A percentile compares a stretch with the other conserved stretches of the same genome.
Conservation (phyloP, 2,888 invertebrate species). For the Listrodromus nycthemerus region DNA sequence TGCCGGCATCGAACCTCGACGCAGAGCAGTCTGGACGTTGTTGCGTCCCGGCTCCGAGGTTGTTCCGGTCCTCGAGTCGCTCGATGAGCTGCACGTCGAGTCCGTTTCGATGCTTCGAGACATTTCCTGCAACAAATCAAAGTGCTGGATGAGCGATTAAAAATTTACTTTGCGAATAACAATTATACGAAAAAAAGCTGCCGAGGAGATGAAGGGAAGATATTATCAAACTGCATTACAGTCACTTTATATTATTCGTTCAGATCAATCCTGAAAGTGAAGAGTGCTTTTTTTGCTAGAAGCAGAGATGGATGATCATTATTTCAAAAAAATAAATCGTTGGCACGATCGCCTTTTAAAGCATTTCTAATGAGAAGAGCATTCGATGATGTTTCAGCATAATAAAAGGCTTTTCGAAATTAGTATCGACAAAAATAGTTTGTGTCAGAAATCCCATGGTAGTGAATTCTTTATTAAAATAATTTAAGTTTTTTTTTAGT, state of each 20-base stretch:
- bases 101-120: slow-evolving; percentile 62
- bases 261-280: slow-evolving; percentile 5
- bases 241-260: background rate
- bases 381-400: too few relatives aligned
- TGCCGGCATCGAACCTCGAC: slow-evolving; percentile 10
- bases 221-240: background rate
- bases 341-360: background rate
- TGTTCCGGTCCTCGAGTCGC: slow-evolving; percentile 64
- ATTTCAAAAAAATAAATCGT: background rate
- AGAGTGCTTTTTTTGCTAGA: background rate
- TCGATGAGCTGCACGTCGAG: slow-evolving; percentile 61
- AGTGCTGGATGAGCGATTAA: slow-evolving; percentile 43
- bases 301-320: background rate
- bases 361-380: background rate
- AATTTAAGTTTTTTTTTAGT: background rate
- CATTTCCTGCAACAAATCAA: slow-evolving; percentile 77
- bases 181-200: slow-evolving; percentile 40
- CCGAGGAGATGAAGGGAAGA: background rate
- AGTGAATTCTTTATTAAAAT: background rate
- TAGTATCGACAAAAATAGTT: background rate
- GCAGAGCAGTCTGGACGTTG: slow-evolving; percentile 47
- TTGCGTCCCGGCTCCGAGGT: slow-evolving; percentile 71
- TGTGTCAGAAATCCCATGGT: background rate
- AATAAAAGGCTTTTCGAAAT: too few relatives aligned
- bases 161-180: slow-evolving; percentile 21